These are phyloP conservation scores for Garrulus glandarius DNA, from an alignment of 2,797 vertebrate genomes.

Conservation along the genomic window DNA sequence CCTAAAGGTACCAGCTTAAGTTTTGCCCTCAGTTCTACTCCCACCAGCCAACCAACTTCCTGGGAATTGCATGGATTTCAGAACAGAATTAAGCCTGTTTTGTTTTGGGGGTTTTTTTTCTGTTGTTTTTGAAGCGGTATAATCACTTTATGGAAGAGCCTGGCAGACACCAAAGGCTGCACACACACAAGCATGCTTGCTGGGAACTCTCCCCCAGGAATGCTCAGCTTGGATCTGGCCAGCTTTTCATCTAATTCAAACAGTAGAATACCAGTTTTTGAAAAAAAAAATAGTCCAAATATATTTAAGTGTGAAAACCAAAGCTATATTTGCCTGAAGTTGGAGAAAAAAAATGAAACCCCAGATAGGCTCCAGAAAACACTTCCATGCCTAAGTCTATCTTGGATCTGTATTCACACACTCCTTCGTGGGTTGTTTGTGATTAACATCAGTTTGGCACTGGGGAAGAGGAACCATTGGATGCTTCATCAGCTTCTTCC, in stretches of 20 bases:
- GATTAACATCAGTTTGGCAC: not conserved
- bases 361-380: not conserved
- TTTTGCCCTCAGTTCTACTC: not conserved
- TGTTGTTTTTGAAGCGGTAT: not conserved
- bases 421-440: not conserved
- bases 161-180: constrained; percentile 49
- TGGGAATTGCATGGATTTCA: not conserved
- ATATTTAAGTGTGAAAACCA: constrained; percentile 40
- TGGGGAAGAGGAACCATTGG: not conserved
- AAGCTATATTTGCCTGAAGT: not conserved
- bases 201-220: constrained; percentile 52
- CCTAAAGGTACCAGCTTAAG: not conserved
- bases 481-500: not conserved
- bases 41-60: not conserved
- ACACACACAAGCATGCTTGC: not conserved
- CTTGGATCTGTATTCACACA: not conserved
- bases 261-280: not conserved
- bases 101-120: no score
- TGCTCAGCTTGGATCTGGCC: not conserved
- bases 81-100: not conserved
- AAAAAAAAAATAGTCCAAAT: constrained; percentile 1
- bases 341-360: not conserved
- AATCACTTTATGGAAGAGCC: constrained; percentile 20
- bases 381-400: not conserved
- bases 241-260: constrained; percentile 28